Conservation (phyloP, 2,888 invertebrate species). For the Pterobdella sp. region DNA sequence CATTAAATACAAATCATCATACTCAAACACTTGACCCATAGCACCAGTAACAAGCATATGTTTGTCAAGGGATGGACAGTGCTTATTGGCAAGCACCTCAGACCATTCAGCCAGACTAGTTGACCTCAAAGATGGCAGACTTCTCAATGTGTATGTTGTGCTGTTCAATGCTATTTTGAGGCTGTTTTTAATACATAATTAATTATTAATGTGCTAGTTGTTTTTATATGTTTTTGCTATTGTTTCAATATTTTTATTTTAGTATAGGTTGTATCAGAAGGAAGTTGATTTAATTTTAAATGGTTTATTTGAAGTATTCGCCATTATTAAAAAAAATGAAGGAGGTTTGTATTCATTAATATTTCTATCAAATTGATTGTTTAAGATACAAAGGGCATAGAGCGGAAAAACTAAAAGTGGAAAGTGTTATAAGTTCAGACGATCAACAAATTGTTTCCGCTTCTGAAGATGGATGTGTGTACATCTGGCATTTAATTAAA, state of each 20-base stretch:
- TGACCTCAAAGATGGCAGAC: constrained; percentile 72
- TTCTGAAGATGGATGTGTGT: constrained; percentile 74
- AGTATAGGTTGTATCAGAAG: too few species aligned
- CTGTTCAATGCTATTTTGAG: background rate
- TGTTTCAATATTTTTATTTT: constrained; percentile 49
- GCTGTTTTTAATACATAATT: background rate
- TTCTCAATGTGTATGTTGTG: constrained; percentile 49
- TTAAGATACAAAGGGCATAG: constrained; percentile 68
- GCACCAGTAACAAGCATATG: constrained; percentile 73
- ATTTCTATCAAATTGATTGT: background rate
- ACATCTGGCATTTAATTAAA: constrained; percentile 81
- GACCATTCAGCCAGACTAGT: constrained; percentile 75
- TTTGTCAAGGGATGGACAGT: constrained; percentile 85
- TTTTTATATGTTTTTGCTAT: background rate
- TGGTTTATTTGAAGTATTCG: background rate
- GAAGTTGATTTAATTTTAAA: background rate
- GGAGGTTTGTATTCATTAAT: background rate
- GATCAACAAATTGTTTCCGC: constrained; percentile 83
- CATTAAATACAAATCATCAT: too few species aligned
- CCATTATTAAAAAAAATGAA: too few species aligned
- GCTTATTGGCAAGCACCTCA: constrained; percentile 73
- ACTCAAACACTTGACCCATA: constrained; percentile 42
- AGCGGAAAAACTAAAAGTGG: constrained; percentile 73
- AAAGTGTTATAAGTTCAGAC: constrained; percentile 72
- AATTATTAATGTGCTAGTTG: background rate